Evolutionary conservation across 2,113 vertebrate species (phyloP).

Genomic region (Zosterops pallidus): DNA sequence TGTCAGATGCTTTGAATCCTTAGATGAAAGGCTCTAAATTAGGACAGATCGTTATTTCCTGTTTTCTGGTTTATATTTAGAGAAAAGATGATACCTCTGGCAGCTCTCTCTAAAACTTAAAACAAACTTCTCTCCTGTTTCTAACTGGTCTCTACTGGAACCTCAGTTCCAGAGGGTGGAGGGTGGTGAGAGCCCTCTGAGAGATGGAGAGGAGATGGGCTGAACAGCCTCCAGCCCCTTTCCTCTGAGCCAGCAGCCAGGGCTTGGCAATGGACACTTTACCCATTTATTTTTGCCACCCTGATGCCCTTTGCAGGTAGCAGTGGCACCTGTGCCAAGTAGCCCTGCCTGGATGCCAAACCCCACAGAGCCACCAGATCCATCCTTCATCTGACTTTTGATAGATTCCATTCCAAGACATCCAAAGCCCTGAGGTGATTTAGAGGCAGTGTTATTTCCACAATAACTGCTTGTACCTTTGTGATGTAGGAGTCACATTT

Average conservation of each 20-base stretch:
- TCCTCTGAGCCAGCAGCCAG: background rate
- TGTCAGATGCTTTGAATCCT: slow-evolving; percentile 21
- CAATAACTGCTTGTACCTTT: no score
- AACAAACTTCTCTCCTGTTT: background rate
- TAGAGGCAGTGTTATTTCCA: no score
- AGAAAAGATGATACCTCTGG: background rate
- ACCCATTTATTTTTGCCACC: background rate
- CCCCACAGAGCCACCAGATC: background rate
- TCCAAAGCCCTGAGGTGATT: no score
- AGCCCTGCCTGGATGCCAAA: background rate
- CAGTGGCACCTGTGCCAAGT: background rate
- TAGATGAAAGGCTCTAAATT: slow-evolving; percentile 54
- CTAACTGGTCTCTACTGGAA: background rate
- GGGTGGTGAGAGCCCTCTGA: background rate
- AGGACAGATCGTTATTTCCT: slow-evolving; percentile 45
- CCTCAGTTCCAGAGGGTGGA: background rate
- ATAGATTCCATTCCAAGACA: no score
- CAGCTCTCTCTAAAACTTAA: background rate
- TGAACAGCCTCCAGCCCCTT: background rate
- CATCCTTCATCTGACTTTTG: no score
- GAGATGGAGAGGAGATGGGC: rapidly evolving
- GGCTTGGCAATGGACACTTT: rapidly evolving
- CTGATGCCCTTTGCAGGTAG: background rate
- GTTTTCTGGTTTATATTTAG: slow-evolving; percentile 37
- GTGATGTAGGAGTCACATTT: no score